Conservation (phyloP, 2,888 invertebrate genomes). For the Drosophila mercatorum region DNA sequence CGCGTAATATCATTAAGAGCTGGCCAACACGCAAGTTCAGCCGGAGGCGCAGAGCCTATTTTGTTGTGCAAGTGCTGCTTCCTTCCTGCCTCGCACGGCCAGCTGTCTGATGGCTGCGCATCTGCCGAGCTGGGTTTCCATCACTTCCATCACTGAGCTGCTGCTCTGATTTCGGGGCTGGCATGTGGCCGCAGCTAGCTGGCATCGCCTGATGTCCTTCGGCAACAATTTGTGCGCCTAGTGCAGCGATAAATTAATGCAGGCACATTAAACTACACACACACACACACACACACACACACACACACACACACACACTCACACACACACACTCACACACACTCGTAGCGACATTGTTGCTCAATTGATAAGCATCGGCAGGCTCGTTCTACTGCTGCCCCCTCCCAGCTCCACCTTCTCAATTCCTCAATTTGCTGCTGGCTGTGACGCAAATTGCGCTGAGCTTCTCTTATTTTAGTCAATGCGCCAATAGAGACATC, state of each 20-base stretch:
- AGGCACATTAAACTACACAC: slow-evolving; percentile 34
- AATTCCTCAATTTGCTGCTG: slow-evolving; percentile 25
- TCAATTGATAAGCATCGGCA: slow-evolving; percentile 61
- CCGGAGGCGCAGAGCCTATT: slow-evolving; percentile 73
- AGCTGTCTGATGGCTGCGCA: slow-evolving; percentile 47
- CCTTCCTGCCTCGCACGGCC: slow-evolving; percentile 51
- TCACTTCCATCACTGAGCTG: neutral
- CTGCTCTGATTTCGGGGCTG: slow-evolving; percentile 44
- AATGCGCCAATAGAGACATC: slow-evolving; percentile 75
- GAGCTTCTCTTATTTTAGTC: slow-evolving; percentile 60
- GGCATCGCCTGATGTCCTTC: slow-evolving; percentile 74
- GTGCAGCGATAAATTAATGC: slow-evolving; percentile 84
- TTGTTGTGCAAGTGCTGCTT: slow-evolving; percentile 61
- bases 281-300: too few species aligned
- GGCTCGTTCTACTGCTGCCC: neutral
- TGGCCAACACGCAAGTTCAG: slow-evolving; percentile 61
- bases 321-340: too few species aligned
- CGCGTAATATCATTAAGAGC: slow-evolving; percentile 44
- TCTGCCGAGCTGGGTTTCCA: slow-evolving; percentile 38
- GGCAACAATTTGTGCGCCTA: slow-evolving; percentile 83
- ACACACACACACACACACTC: neutral
- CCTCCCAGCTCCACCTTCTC: slow-evolving; percentile 2
- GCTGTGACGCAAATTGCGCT: slow-evolving; percentile 55
- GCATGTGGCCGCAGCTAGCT: slow-evolving; percentile 36
- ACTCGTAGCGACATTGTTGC: slow-evolving; percentile 14